Evolutionary conservation across 92 coral and sea anemone species (phyloP), one percentile per base, ranked within the genome.

Genomic region (Phymanthus crucifer): DNA sequence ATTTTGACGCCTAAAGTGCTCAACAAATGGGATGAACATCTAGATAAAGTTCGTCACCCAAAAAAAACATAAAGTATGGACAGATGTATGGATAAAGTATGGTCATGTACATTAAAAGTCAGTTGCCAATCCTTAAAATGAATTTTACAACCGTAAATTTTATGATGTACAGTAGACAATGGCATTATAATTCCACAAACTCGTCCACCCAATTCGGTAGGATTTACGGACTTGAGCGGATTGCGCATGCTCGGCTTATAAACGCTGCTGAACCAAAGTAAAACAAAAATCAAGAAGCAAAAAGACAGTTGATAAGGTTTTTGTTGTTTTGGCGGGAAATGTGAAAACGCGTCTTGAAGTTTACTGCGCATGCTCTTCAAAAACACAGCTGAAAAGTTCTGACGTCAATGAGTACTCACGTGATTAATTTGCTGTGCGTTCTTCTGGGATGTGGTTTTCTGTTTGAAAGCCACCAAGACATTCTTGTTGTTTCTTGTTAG

Each of bases 401-500:
- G 64, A 21, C 29, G 64, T 18, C 68, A 31, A 34, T 26, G 1
- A 23, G 79, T 19, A 87, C 97, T 92, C 77, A 92, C 97, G 75
- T 85, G 90, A 21, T 84, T 75, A 57, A 92, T 92, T 70, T 92
- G 97, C 82, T 92, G 97, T 2, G 94, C 94, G 45, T 92, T 92
- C 69, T 88, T 75, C 17, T 92, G 97, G 31, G 92, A 78, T 4
- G 97, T 50, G 16, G 94, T 77, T 68, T 92, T 92, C 91, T 92
- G 97, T 77, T 92, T 92, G 89, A 92, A 92, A 13, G 97, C 97
- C 12, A 92, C 97, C 12, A 92, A 81, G 26, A 92, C 97, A 12
- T 91, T 86, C 52, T 90, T 92, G 48, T 14, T 7, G 87, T 92
- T 91, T 40, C 97, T 85, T 21, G 90, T 87, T 11, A 92, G 83